A percentile compares a stretch with the other conserved stretches of the same genome.
phyloP scores from a whole-genome alignment of 2,113 vertebrate species.

The Nothobranchius furzeri region DNA sequence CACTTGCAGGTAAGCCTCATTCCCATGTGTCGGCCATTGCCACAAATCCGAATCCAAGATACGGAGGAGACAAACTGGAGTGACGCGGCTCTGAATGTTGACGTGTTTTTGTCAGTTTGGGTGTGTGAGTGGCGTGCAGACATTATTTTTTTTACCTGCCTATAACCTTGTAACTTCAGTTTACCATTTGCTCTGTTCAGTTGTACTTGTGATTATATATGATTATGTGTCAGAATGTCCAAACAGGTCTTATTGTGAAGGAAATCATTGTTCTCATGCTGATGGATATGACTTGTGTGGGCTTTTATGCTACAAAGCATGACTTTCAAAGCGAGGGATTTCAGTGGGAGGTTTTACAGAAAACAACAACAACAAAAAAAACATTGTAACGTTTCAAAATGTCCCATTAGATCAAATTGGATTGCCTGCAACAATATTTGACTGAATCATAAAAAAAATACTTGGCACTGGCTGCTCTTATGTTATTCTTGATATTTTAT shows the following conservation, averaged over 20 bases:
- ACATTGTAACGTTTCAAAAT: not conserved
- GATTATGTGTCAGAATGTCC: not conserved
- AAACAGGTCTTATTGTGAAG: not conserved
- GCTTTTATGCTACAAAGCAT: not conserved
- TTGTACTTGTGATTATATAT: not conserved
- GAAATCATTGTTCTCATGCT: not conserved
- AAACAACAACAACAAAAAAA: not conserved
- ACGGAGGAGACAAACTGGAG: slow-evolving; percentile 14
- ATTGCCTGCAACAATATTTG: not conserved
- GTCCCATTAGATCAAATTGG: not conserved
- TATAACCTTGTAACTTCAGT: no score
- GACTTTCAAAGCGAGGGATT: not conserved
- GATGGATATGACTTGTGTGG: not conserved
- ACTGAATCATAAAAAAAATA: not conserved
- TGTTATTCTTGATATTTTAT: not conserved
- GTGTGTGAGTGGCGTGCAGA: slow-evolving; percentile 5
- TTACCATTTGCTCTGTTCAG: not conserved
- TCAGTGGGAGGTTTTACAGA: not conserved
- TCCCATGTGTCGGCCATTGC: slow-evolving; percentile 46
- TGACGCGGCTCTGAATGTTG: slow-evolving; percentile 11
- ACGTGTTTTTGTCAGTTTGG: slow-evolving; percentile 26
- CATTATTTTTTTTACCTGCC: not conserved
- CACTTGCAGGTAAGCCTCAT: slow-evolving; percentile 62
- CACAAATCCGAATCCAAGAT: slow-evolving; percentile 57
- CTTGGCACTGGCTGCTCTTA: not conserved